Conservation (phyloP, 2,888 invertebrate genomes). For the Dasysyrphus albostriatus region DNA sequence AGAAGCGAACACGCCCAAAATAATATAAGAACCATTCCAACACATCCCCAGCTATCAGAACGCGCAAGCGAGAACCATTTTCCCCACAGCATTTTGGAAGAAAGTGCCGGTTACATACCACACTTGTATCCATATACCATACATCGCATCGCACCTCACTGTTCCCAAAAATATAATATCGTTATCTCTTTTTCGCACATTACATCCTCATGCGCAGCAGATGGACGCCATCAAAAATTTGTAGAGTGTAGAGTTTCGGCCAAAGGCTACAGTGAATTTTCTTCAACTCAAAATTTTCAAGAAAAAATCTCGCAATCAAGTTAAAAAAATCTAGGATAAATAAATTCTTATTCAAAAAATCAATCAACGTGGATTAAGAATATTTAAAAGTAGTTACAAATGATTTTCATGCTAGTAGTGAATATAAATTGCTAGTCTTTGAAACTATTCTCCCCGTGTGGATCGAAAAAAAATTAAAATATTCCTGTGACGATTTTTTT, state of each 20-base stretch:
- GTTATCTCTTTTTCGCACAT: conserved; percentile 53
- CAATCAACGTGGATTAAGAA: conserved; percentile 61
- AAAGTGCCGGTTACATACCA: conserved; percentile 61
- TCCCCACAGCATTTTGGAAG: conserved; percentile 63
- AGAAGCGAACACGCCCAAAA: no score
- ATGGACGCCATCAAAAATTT: conserved; percentile 79
- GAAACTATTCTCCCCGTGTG: conserved; percentile 40
- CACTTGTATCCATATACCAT: conserved; percentile 24
- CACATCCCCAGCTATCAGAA: conserved; percentile 26
- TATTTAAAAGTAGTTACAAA: conserved; percentile 38
- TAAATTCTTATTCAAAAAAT: conserved; percentile 33
- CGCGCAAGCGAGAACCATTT: conserved; percentile 12
- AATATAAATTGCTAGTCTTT: conserved; percentile 4
- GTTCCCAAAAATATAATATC: background rate
- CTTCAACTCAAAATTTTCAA: conserved; percentile 71
- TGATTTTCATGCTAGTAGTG: background rate
- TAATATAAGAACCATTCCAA: background rate
- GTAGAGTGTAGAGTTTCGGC: conserved; percentile 78
- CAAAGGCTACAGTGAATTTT: conserved; percentile 76
- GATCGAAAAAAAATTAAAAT: conserved; percentile 47
- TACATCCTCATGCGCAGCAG: conserved; percentile 77
- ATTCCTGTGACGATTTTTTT: conserved; percentile 68
- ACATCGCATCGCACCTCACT: conserved; percentile 36
- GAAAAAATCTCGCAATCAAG: conserved; percentile 54
- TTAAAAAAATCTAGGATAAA: conserved; percentile 17